phyloP scores from a whole-genome alignment of 2,113 vertebrate species.

The Marmota monax region DNA sequence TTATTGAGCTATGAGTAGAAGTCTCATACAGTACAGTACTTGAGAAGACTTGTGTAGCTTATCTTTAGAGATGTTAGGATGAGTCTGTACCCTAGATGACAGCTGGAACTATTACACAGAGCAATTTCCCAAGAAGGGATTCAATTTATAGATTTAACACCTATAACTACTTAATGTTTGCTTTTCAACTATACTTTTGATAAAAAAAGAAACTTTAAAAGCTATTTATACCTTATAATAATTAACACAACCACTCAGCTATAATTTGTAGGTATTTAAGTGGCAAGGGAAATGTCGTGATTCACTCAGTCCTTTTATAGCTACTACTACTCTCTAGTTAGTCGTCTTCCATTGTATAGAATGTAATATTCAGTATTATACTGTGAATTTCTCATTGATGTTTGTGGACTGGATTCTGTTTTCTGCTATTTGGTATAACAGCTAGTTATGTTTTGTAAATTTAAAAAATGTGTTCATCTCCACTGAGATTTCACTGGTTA shows the following conservation, averaged over 20 bases:
- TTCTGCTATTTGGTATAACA: conserved; percentile 41
- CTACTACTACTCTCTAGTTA: not conserved
- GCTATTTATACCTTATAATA: conserved; percentile 33
- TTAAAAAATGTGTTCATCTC: conserved; percentile 11
- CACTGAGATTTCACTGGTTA: conserved; percentile 55
- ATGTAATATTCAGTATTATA: not conserved
- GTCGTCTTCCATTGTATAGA: not conserved
- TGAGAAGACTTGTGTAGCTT: not conserved
- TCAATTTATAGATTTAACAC: conserved; percentile 40
- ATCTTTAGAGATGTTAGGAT: not conserved
- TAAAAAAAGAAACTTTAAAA: conserved; percentile 57
- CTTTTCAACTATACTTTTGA: not conserved
- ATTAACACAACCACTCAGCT: not conserved
- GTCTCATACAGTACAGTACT: not conserved
- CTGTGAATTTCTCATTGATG: not conserved
- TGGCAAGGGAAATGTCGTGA: not conserved
- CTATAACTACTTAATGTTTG: conserved; percentile 12
- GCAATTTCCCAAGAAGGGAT: not conserved
- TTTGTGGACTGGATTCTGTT: conserved; percentile 28
- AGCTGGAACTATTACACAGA: not conserved
- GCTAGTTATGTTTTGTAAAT: conserved; percentile 13
- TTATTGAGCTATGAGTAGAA: not conserved
- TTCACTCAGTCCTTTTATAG: not conserved
- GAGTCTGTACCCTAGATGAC: not conserved
- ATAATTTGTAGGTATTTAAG: not conserved